Evolutionary conservation across 2,113 vertebrate species (phyloP).

Genomic region (Todiramphus chloris): DNA sequence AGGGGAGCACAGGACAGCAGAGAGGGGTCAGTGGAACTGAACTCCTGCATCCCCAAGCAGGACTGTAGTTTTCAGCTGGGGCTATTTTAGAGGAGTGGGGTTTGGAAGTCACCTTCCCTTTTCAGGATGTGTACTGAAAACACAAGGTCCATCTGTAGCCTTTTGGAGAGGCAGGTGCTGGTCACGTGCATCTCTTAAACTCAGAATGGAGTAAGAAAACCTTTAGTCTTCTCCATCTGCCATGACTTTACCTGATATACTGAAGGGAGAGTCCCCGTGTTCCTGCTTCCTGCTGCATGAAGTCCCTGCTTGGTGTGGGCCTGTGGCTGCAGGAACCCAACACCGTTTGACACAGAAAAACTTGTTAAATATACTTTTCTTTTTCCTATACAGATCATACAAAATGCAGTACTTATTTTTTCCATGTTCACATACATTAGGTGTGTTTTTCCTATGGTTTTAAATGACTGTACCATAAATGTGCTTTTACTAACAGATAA

Average conservation of each 20-base stretch:
- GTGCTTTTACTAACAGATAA: not conserved
- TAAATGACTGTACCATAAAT: not conserved
- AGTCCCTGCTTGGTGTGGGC: not conserved
- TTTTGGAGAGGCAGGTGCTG: not conserved
- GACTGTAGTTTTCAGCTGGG: not conserved
- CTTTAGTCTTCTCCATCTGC: not conserved
- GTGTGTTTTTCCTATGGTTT: not conserved
- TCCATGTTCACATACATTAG: not conserved
- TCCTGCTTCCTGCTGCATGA: not conserved
- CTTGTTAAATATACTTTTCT: not conserved
- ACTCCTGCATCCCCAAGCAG: not conserved
- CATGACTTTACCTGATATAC: not conserved
- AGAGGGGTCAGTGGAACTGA: not conserved
- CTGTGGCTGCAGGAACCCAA: not conserved
- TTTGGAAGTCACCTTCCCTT: not conserved
- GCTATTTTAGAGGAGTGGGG: not conserved
- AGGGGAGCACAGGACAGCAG: not conserved
- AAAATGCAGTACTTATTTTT: not conserved
- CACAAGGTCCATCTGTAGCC: not conserved
- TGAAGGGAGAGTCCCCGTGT: not conserved
- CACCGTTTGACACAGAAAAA: not conserved
- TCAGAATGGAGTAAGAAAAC: not conserved
- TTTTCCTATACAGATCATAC: not conserved
- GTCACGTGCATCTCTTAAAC: not conserved
- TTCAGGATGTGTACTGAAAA: not conserved